Conservation (phyloP, 1,140 invertebrate genomes). For the Geopemphigus sp. region DNA sequence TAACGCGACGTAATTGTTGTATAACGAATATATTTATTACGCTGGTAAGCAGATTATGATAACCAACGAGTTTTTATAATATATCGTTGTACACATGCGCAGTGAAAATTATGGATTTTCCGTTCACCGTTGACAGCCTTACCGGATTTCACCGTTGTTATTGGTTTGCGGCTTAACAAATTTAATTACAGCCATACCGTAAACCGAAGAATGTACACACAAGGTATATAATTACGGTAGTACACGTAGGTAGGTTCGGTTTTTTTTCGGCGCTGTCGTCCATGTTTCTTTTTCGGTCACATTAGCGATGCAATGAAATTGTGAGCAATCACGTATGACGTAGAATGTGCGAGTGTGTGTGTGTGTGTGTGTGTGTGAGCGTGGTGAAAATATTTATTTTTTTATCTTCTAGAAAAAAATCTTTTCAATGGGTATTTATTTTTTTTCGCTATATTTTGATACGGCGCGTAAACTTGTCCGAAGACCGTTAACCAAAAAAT, state of each 20-base stretch:
- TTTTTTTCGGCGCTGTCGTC: conserved; percentile 2
- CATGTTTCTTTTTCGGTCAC: not conserved
- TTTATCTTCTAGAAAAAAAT: not conserved
- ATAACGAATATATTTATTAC: too few species aligned
- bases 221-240: conserved; percentile 21
- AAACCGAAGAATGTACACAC: not conserved
- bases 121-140: not conserved
- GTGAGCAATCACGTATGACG: conserved; percentile 23
- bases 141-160: not conserved
- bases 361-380: too few species aligned
- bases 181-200: not conserved
- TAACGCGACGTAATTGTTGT: too few species aligned
- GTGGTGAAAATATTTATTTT: not conserved
- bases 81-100: too few species aligned
- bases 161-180: conserved; percentile 20
- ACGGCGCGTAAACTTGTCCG: not conserved
- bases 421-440: not conserved
- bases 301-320: conserved; percentile 15
- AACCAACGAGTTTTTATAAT: too few species aligned
- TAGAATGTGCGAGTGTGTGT: too few species aligned
- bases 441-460: conserved; percentile 7
- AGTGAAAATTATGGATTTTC: not conserved
- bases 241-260: not conserved
- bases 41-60: too few species aligned
- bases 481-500: conserved; percentile 2